Percentiles rank a stretch among this genome's conserved stretches.
Conservation (phyloP, 2,797 vertebrate genomes). For the Spinus pinus region DNA sequence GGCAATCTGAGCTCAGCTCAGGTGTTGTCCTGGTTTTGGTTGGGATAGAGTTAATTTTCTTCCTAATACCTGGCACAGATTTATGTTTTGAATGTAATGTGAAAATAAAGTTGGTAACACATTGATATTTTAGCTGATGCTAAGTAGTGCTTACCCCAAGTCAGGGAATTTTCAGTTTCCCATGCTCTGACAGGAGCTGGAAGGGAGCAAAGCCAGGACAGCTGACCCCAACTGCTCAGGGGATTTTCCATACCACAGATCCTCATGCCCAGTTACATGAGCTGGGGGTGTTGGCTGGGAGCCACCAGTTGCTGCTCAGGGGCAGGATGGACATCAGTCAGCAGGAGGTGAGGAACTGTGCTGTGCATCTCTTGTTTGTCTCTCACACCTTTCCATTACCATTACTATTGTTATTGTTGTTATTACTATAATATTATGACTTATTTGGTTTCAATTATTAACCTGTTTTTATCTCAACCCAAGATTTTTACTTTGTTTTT, state of each 20-base stretch:
- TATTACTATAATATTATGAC: neutral
- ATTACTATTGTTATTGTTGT: neutral
- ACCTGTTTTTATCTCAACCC: neutral
- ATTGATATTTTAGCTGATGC: neutral
- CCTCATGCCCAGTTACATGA: neutral
- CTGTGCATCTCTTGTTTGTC: too few relatives aligned
- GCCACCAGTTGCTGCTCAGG: neutral
- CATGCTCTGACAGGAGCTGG: neutral
- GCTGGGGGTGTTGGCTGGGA: neutral
- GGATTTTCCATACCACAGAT: neutral
- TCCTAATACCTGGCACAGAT: too few relatives aligned
- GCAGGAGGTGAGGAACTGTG: neutral
- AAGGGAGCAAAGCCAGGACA: neutral
- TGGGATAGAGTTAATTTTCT: neutral
- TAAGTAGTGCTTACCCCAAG: neutral
- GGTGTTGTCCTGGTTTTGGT: neutral
- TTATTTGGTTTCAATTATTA: neutral
- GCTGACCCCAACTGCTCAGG: neutral
- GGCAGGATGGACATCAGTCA: neutral
- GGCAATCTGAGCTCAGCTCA: neutral
- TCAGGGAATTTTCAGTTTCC: neutral
- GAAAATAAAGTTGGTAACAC: neutral
- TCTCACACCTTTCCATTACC: neutral
- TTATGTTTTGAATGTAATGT: neutral
- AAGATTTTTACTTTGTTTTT: neutral